Base-by-base conservation (phyloP, 2,888 invertebrate genomes). In the Odontocolon sp. region DNA sequence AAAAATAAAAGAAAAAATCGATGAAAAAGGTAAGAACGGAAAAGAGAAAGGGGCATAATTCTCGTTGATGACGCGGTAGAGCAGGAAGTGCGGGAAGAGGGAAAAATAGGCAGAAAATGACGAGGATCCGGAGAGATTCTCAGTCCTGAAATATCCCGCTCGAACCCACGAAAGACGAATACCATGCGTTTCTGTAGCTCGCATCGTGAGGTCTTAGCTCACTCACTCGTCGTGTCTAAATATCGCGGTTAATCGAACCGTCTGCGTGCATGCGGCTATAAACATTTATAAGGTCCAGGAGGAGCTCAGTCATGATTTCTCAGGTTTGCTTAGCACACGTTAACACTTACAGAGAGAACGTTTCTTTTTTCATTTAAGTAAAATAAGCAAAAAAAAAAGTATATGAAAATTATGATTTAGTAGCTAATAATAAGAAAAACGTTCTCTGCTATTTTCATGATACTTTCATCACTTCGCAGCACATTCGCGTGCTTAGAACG, bases 181-280 rank as follows among this genome's bases (percentile, higher is more conserved):
- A 36, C 8, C 14, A 9, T 28, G 31, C 59, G 31, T 33, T 33
- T 70, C 28, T 56, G 36, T 31, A 23, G 57, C 52, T 36, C 45
- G 52, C 40, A 47, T n/a, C 52, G 36, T 11, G 33, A 52, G 9
- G 40, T 31, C 52, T 52, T 31, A 26, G 31, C 23, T 56, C 45
- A 28, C 47, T 40, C 70, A 54, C 61, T 67, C 47, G 36, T 66
- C 70, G 59, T 36, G 67, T 76, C 76, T 70, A 71, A 76, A 76
- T 71, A 76, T 76, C 67, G 76, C 61, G 76, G 70, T 71, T 71
- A 61, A 70, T 76, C 75, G 70, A 76, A 70, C 42, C 16, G 68
- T 33, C 52, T 47, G 59, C 38, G 40, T 54, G 33, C 63, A 38
- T 21, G 42, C 54, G 59, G 38, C 52, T 45, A 36, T 71, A 71